Conservation (phyloP, 1,140 invertebrate species). For the Philotrypesis tridentata region DNA sequence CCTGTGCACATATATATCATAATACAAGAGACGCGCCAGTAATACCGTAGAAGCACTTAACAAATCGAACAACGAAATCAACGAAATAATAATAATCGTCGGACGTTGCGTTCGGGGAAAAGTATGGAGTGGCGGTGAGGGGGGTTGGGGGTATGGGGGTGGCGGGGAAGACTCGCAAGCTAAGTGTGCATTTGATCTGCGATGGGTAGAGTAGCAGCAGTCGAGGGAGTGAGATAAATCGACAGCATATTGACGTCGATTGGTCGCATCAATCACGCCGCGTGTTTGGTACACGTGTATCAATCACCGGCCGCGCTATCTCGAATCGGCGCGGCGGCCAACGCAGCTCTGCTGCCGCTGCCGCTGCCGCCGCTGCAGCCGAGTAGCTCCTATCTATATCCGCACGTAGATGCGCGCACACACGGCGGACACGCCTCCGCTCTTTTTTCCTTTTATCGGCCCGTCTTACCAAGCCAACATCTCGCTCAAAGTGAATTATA, state of each 20-base stretch:
- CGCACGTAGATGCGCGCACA: background rate
- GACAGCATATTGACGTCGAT: slow-evolving; percentile 69
- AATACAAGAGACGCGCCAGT: no score
- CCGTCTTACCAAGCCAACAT: background rate
- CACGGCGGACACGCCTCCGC: background rate
- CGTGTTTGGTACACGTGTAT: slow-evolving; percentile 67
- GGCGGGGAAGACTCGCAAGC: no score
- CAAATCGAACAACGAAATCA: background rate
- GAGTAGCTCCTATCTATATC: background rate
- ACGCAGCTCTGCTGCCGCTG: no score
- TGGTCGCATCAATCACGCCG: slow-evolving; percentile 69
- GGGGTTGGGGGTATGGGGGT: background rate
- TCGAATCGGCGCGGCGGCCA: no score
- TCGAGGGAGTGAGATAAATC: slow-evolving; percentile 64
- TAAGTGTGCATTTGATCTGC: slow-evolving; percentile 36
- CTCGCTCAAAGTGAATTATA: background rate
- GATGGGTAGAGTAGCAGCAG: no score
- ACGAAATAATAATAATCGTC: background rate
- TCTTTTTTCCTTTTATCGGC: background rate
- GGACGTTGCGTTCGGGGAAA: background rate
- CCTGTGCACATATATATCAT: no score
- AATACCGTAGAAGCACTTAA: no score
- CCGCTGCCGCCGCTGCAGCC: background rate
- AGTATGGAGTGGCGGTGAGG: no score
- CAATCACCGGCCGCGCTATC: slow-evolving; percentile 66